These are phyloP conservation scores for Caenorhabditis wallacei DNA, from an alignment of 2,888 invertebrate genomes.

Conservation along the genomic window DNA sequence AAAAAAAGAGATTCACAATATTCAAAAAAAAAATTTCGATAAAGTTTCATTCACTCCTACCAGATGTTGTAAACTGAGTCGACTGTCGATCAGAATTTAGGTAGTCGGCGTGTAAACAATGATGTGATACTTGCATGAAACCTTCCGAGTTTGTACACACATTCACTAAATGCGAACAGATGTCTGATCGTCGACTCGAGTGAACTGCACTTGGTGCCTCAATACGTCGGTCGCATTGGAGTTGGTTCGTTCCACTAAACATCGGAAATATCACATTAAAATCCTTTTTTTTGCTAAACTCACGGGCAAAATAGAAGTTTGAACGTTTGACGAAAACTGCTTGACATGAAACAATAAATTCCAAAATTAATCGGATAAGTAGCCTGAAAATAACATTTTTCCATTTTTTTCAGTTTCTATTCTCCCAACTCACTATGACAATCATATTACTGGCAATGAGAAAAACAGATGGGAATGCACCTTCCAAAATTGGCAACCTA, in stretches of 20 bases:
- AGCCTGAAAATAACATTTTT: conserved; percentile 84
- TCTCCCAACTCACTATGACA: conserved; percentile 87
- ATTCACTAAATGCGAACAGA: conserved; percentile 68
- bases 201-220: conserved; percentile 46
- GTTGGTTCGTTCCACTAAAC: conserved; percentile 26
- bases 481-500: conserved; percentile 72
- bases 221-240: conserved; percentile 51
- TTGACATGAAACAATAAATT: conserved; percentile 97
- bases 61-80: conserved; percentile 28
- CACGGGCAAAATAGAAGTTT: conserved; percentile 87
- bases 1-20: background rate
- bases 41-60: conserved; percentile 10
- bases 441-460: conserved; percentile 87
- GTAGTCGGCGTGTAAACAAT: conserved; percentile 42
- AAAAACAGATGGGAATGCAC: conserved; percentile 76
- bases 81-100: conserved; percentile 35
- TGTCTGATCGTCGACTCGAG: conserved; percentile 61
- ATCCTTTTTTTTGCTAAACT: conserved; percentile 10
- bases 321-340: conserved; percentile 92
- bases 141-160: conserved; percentile 58
- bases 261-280: background rate
- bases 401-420: background rate
- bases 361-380: conserved; percentile 94
- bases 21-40: background rate
- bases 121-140: conserved; percentile 47